These are phyloP conservation scores for Sardina pilchardus DNA, from an alignment of 2,113 vertebrate species.

Conservation along the genomic window DNA sequence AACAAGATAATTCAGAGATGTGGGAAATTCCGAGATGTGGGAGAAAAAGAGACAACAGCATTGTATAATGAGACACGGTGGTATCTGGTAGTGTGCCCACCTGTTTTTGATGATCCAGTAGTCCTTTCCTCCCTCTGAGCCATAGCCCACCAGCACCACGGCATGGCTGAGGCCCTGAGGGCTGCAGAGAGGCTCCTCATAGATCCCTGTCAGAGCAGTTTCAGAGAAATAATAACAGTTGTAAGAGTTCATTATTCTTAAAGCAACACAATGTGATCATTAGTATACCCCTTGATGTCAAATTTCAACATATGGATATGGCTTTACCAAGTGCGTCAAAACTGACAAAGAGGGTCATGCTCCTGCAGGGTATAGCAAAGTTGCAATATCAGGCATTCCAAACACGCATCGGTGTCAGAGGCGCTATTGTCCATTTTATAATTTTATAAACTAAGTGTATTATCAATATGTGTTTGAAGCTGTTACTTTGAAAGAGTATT, in stretches of 20 bases:
- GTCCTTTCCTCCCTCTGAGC: conserved; percentile 68
- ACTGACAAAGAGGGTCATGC: too few species aligned
- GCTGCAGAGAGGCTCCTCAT: conserved; percentile 69
- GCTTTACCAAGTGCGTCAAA: too few species aligned
- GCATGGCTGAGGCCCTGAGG: conserved; percentile 72
- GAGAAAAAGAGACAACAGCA: not conserved
- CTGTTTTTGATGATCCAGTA: conserved; percentile 81
- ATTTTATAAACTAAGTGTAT: too few species aligned
- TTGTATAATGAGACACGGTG: not conserved
- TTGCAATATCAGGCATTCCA: too few species aligned
- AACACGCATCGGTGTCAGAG: too few species aligned
- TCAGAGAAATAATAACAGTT: not conserved
- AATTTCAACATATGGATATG: too few species aligned
- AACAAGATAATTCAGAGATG: not conserved
- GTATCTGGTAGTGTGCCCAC: conserved; percentile 41
- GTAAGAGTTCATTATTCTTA: too few species aligned
- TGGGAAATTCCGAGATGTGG: too few species aligned
- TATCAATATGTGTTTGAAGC: not conserved
- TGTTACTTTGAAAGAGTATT: too few species aligned
- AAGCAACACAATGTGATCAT: too few species aligned
- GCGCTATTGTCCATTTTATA: not conserved
- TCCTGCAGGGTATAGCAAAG: too few species aligned
- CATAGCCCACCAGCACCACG: conserved; percentile 73
- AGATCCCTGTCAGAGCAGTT: conserved; percentile 65
- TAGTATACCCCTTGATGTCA: too few species aligned